Evolutionary conservation across 2,113 vertebrate genomes (phyloP).

Genomic region (Pterocles gutturalis): DNA sequence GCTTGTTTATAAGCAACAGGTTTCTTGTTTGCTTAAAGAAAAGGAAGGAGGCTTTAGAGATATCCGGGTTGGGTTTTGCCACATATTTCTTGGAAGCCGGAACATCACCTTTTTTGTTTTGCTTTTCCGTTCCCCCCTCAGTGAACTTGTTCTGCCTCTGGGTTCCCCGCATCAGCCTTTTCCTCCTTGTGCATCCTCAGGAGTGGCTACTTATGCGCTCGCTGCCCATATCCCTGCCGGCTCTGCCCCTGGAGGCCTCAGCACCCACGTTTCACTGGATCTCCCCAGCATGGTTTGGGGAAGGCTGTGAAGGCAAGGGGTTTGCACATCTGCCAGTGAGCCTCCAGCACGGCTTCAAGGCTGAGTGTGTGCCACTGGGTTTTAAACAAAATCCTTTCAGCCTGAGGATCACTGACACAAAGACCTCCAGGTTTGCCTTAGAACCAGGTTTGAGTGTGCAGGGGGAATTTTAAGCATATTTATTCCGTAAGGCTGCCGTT

Average conservation of each 20-base stretch:
- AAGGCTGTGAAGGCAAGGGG: not conserved
- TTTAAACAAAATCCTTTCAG: not conserved
- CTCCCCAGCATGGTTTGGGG: not conserved
- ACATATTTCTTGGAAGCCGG: not conserved
- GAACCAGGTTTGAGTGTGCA: not conserved
- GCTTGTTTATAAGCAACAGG: not conserved
- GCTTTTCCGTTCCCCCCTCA: not conserved
- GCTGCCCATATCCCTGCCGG: not conserved
- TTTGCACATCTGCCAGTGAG: not conserved
- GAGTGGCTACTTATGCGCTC: not conserved
- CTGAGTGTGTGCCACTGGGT: not conserved
- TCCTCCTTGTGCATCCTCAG: fast-evolving
- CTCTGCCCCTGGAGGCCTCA: fast-evolving
- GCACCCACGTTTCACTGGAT: fast-evolving
- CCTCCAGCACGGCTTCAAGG: not conserved
- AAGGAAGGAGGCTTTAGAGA: not conserved
- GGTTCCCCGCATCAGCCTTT: not conserved
- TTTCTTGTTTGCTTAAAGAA: not conserved
- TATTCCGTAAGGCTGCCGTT: not conserved
- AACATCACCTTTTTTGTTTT: not conserved
- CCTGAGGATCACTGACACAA: not conserved
- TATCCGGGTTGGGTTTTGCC: fast-evolving
- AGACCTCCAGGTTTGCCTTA: not conserved
- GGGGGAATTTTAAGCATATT: not conserved
- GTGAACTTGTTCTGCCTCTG: not conserved